Evolutionary conservation across 2,113 vertebrate species (phyloP).

Genomic region (Macaca mulatta): DNA sequence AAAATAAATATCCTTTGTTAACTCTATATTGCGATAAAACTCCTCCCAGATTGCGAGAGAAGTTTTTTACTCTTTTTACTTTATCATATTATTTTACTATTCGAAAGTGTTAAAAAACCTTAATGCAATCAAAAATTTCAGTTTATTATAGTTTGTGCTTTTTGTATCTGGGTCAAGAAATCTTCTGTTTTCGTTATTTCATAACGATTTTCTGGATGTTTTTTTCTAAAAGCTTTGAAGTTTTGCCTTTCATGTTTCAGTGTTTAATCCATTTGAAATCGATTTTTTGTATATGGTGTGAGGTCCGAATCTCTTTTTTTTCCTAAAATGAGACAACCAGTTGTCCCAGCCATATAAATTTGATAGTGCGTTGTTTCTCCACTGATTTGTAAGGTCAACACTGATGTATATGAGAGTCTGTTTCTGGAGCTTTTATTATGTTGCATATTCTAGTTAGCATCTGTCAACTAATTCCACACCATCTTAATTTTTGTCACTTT

Average conservation of each 20-base stretch:
- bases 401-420: not conserved
- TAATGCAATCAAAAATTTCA: not conserved
- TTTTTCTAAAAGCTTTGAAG: not conserved
- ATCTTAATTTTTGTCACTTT: not conserved
- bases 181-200: not conserved
- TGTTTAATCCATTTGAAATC: not conserved
- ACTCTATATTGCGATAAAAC: not conserved
- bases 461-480: not conserved
- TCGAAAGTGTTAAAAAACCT: constrained; percentile 22
- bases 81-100: not conserved
- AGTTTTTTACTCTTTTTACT: not conserved
- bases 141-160: not conserved
- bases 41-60: not conserved
- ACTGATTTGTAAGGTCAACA: not conserved
- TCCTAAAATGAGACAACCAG: not conserved
- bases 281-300: not conserved
- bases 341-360: not conserved
- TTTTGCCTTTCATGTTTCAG: not conserved
- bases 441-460: not conserved
- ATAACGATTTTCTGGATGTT: not conserved
- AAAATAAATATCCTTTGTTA: not conserved
- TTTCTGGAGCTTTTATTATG: not conserved
- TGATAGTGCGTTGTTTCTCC: not conserved
- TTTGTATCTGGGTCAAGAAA: not conserved
- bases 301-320: not conserved